Percentiles rank a stretch among this genome's conserved stretches.
Evolutionary conservation across 2,113 vertebrate genomes (phyloP).

Genomic region (Hipposideros armiger): DNA sequence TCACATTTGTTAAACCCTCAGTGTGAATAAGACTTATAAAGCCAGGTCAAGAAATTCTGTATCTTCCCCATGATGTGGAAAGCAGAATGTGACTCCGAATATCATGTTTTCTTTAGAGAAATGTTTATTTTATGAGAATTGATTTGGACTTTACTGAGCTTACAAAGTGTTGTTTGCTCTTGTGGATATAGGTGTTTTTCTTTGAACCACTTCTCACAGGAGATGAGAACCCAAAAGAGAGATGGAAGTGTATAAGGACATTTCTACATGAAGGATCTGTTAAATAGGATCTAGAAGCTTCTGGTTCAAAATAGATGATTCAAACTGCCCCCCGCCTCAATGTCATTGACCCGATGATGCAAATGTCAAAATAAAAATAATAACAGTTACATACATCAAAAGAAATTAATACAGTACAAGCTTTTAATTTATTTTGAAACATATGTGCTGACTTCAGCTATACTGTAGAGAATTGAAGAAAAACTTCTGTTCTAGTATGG

Average conservation of each 20-base stretch:
- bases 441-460: not conserved
- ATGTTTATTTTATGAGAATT: not conserved
- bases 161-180: not conserved
- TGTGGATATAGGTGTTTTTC: not conserved
- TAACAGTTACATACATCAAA: not conserved
- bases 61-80: not conserved
- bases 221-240: constrained; percentile 5
- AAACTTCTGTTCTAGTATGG: not conserved
- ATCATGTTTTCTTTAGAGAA: not conserved
- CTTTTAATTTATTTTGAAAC: not conserved
- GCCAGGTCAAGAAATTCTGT: not conserved
- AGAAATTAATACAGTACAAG: not conserved
- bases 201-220: not conserved
- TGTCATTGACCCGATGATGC: not conserved
- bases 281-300: not conserved
- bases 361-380: not conserved
- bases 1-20: not conserved
- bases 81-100: not conserved
- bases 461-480: not conserved
- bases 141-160: not conserved
- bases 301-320: not conserved
- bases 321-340: not conserved
- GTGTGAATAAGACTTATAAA: not conserved
- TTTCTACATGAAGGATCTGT: not conserved
- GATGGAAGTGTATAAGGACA: not conserved